phyloP scores from a whole-genome alignment of 2,113 vertebrate species.

The Mixornis gularis region DNA sequence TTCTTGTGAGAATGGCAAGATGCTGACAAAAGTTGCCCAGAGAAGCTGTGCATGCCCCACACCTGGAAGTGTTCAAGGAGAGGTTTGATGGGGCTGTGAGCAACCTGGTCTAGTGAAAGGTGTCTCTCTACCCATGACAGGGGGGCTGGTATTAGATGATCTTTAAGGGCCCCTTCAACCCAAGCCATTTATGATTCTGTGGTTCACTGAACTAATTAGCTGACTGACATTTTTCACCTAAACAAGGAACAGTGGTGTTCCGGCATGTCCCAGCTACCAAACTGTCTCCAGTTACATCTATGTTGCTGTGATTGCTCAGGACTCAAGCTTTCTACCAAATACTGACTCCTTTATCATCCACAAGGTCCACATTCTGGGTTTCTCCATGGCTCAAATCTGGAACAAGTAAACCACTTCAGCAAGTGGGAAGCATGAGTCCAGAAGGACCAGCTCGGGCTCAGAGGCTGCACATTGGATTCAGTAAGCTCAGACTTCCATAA shows the following conservation, averaged over 20 bases:
- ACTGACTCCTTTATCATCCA: neutral
- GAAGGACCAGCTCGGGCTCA: neutral
- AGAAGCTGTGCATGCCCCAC: neutral
- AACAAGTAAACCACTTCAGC: neutral
- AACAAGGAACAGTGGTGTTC: neutral
- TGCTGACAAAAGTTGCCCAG: neutral
- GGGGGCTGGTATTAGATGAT: neutral
- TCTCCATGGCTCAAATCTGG: neutral
- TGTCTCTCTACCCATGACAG: neutral
- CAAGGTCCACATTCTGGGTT: neutral
- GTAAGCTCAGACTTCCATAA: neutral
- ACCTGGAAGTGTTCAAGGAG: neutral
- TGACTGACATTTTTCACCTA: slow-evolving; percentile 4
- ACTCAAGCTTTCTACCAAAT: neutral
- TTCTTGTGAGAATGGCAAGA: neutral
- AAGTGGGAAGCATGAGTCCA: neutral
- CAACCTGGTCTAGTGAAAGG: neutral
- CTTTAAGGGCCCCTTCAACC: neutral
- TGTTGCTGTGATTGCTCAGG: neutral
- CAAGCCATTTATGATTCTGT: neutral
- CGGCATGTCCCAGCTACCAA: neutral
- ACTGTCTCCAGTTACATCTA: neutral
- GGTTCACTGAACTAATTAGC: neutral
- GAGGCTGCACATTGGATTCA: rapidly evolving
- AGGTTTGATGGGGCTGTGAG: neutral